Conservation (phyloP, 2,113 vertebrate species). For the Gadus chalcogrammus region DNA sequence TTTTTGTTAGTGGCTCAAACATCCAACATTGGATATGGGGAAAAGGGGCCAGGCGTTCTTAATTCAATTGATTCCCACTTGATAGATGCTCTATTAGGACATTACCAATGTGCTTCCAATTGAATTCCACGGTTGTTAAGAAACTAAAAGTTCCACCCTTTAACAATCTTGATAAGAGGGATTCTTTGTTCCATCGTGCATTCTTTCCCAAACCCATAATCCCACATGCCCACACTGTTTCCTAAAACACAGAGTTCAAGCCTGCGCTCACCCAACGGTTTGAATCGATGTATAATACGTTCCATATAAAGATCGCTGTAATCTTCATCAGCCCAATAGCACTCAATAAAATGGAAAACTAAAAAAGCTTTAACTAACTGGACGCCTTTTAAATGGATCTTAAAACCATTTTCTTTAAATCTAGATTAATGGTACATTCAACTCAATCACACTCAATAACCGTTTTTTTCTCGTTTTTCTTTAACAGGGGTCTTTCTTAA, state of each 20-base stretch:
- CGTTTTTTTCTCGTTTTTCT: too few relatives aligned
- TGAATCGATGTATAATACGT: conserved; percentile 23
- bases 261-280: conserved; percentile 18
- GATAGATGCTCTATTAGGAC: conserved; percentile 36
- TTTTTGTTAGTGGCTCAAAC: too few relatives aligned
- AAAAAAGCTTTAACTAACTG: not conserved
- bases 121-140: conserved; percentile 15
- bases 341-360: not conserved
- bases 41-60: too few relatives aligned
- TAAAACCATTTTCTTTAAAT: not conserved
- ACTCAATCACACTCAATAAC: not conserved
- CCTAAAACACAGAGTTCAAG: conserved; percentile 20
- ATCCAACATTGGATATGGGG: too few relatives aligned
- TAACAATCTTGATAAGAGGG: conserved; percentile 16
- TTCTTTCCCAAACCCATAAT: conserved; percentile 23
- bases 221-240: conserved; percentile 37
- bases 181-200: conserved; percentile 20
- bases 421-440: not conserved
- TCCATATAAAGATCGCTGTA: conserved; percentile 14
- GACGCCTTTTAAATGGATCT: not conserved
- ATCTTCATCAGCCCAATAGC: conserved; percentile 6
- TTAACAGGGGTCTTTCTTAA: too few relatives aligned
- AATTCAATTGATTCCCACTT: not conserved
- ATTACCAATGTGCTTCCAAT: conserved; percentile 6
- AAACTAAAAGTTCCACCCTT: conserved; percentile 18